phyloP scores from a whole-genome alignment of 2,797 vertebrate species.

The Diceros bicornis region DNA sequence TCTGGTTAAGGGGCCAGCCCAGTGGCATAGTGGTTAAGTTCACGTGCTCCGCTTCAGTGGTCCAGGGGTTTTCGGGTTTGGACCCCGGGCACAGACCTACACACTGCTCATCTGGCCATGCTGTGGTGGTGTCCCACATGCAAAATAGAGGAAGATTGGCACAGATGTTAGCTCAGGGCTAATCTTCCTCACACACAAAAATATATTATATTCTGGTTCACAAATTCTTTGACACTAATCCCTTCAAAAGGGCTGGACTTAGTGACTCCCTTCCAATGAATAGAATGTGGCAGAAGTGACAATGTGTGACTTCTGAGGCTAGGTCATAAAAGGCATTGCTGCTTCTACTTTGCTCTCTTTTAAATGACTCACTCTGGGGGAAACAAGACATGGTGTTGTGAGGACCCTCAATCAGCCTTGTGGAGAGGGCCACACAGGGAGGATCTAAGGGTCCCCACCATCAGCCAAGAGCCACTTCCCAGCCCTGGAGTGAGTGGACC shows the following conservation, averaged over 20 bases:
- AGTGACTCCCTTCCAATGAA: not conserved
- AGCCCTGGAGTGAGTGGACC: not conserved
- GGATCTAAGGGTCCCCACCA: not conserved
- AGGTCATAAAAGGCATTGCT: not conserved
- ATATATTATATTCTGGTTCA: not conserved
- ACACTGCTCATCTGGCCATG: no score
- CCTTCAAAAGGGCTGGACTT: not conserved
- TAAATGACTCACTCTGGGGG: not conserved
- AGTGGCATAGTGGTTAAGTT: no score
- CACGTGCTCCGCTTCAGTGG: no score
- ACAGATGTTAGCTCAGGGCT: no score
- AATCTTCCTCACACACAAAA: no score
- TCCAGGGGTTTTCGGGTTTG: no score
- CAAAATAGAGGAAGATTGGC: no score
- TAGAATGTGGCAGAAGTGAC: not conserved
- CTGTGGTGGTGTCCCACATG: no score
- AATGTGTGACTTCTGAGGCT: not conserved
- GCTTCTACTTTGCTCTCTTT: not conserved
- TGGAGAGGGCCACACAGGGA: not conserved
- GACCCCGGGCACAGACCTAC: no score
- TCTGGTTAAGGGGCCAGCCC: not conserved
- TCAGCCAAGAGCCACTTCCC: not conserved
- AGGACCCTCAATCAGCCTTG: not conserved
- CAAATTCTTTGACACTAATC: not conserved
- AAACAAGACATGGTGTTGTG: not conserved